Conservation (phyloP, 2,797 vertebrate species). For the Schizopygopsis pylzovi region DNA sequence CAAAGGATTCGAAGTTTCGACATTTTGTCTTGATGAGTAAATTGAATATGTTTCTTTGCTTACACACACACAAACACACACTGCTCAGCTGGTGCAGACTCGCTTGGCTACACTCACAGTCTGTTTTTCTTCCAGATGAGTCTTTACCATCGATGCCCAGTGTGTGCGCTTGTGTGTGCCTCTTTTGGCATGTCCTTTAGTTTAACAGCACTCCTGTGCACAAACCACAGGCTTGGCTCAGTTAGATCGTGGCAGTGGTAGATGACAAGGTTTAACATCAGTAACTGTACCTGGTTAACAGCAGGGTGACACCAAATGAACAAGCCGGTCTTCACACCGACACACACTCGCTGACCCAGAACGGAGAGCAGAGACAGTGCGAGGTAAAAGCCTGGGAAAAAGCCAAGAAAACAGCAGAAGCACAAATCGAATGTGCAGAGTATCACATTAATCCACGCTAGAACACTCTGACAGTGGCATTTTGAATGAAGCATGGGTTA, state of each 20-base stretch:
- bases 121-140: slow-evolving; percentile 67
- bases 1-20: slow-evolving; percentile 47
- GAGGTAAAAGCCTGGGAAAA: slow-evolving; percentile 31
- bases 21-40: slow-evolving; percentile 49
- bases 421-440: slow-evolving; percentile 30
- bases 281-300: slow-evolving; percentile 54
- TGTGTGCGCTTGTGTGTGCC: slow-evolving; percentile 40
- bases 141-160: slow-evolving; percentile 57
- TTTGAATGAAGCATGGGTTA: slow-evolving; percentile 47
- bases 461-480: slow-evolving; percentile 43
- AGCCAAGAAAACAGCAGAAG: slow-evolving; percentile 41
- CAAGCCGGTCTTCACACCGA: slow-evolving; percentile 45
- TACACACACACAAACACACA: slow-evolving; percentile 44
- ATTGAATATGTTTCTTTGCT: slow-evolving; percentile 44
- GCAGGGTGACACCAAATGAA: slow-evolving; percentile 48
- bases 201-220: slow-evolving; percentile 55
- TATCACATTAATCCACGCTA: slow-evolving; percentile 43
- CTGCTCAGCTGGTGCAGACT: slow-evolving; percentile 59
- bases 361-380: slow-evolving; percentile 35
- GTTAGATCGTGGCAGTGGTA: slow-evolving; percentile 40
- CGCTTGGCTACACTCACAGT: slow-evolving; percentile 59
- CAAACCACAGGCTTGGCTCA: slow-evolving; percentile 40
- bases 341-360: slow-evolving; percentile 46
- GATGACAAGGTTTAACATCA: slow-evolving; percentile 50
- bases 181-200: slow-evolving; percentile 51